Base-by-base conservation (phyloP, 1,140 invertebrate species). In the Papilio dardanus region DNA sequence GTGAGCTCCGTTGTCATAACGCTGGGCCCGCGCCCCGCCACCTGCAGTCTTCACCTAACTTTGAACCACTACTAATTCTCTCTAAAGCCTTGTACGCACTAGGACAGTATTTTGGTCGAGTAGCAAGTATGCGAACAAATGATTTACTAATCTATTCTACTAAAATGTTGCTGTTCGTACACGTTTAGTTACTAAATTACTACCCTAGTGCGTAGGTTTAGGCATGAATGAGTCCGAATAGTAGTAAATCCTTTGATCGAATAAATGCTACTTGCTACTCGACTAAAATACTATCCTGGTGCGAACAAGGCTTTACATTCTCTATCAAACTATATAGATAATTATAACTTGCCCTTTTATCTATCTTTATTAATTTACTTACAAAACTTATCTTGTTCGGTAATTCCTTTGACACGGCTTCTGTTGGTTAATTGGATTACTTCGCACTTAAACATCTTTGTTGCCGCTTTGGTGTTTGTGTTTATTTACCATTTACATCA, bases 341-440 rank as follows among this genome's bases (percentile, higher is more conserved):
- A 50, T 58, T 58, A 58, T 28, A 58, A 28, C 12, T 58, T 58
- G 54, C 10, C 21, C 54, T 58, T 58, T 58, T 24, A 28, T 24
- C 24, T 58, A 58, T 24, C 54, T 21, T 62, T 62, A 62, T 62
- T 62, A 62, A 62, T 62, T 62, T 62, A 30, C 54, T 62, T 62
- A 12, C 54, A 62, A 62, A 62, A 62, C 54, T 62, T 62, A 62
- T 62, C 54, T 62, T 62, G 54, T 62, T 62, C 54, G 54, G 54
- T 62, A 62, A 62, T 62, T 62, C 54, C 24, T 62, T 62, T 62
- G 54, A 62, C 54, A 62, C 54, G 54, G 54, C 54, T 62, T 30
- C 30, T 62, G 10, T 62, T 62, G 54, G 16, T 62, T 62, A 62
- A 62, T 28, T 62, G 54, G 54, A 62, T 62, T 62, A 62, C 54